Percentiles rank a stretch among this genome's conserved stretches.
Conservation (phyloP, 2,888 invertebrate genomes). For the Zygothrica quintamaculata region DNA sequence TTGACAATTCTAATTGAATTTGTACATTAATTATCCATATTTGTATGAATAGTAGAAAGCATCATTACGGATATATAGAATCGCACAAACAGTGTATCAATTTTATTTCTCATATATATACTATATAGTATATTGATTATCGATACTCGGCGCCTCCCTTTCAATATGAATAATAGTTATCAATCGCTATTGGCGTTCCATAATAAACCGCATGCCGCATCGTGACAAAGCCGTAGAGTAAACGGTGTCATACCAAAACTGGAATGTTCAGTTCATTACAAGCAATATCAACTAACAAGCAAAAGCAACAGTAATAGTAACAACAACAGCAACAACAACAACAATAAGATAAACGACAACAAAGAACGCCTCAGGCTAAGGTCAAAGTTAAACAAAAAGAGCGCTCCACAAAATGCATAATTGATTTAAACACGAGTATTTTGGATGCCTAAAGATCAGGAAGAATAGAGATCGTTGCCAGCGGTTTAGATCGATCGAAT, state of each 20-base stretch:
- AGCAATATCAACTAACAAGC: constrained; percentile 40
- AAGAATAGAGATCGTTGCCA: too few relatives aligned
- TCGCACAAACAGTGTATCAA: constrained; percentile 2
- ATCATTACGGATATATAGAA: too few relatives aligned
- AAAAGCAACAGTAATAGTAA: constrained; percentile 26
- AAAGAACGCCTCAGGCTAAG: constrained; percentile 72
- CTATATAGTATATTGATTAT: constrained; percentile 39
- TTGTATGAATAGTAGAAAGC: too few relatives aligned
- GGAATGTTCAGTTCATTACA: constrained; percentile 68
- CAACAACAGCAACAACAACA: constrained; percentile 32
- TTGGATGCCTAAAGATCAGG: constrained; percentile 31
- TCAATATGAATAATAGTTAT: constrained; percentile 63
- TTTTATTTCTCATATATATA: constrained; percentile 1
- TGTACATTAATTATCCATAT: too few relatives aligned
- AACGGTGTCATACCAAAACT: constrained; percentile 77
- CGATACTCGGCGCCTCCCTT: constrained; percentile 56
- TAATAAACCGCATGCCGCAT: constrained; percentile 63
- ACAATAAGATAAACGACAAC: constrained; percentile 54
- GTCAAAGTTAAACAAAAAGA: constrained; percentile 73
- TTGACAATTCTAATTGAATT: too few relatives aligned
- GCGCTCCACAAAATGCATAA: constrained; percentile 76
- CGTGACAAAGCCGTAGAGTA: constrained; percentile 66
- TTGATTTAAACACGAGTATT: constrained; percentile 78
- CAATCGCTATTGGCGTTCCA: constrained; percentile 64
- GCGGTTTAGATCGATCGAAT: constrained; percentile 12